These are phyloP conservation scores for Proales similis DNA, from an alignment of 1,140 invertebrate species.

Conservation along the genomic window DNA sequence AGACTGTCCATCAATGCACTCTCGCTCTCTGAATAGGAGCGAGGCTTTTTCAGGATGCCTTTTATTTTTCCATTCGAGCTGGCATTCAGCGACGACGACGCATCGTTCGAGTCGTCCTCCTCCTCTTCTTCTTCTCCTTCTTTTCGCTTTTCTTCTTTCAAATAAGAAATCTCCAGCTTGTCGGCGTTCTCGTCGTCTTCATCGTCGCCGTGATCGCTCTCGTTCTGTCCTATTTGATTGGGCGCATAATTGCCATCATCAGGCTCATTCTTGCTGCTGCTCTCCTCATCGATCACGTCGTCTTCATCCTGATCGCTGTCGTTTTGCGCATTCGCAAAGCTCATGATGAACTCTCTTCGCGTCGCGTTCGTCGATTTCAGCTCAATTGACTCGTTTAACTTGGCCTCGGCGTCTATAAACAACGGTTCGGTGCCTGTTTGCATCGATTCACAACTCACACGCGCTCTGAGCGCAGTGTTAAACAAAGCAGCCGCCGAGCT, in stretches of 20 bases:
- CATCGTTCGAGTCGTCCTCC: not conserved
- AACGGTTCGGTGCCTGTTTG: too few species aligned
- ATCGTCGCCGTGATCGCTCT: not conserved
- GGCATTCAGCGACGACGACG: constrained; percentile 3
- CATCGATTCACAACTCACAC: too few species aligned
- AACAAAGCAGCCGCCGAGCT: too few species aligned
- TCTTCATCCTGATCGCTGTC: constrained; percentile 10
- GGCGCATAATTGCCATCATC: not conserved
- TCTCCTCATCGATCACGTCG: not conserved
- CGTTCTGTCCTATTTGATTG: too few species aligned
- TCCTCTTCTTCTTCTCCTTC: not conserved
- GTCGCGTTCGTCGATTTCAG: not conserved
- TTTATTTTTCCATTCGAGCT: not conserved
- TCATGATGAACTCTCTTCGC: constrained; percentile 26
- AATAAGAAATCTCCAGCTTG: not conserved
- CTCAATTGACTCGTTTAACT: too few species aligned
- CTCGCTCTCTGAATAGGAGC: constrained; percentile 24
- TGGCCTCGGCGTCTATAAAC: too few species aligned
- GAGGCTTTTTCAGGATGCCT: constrained; percentile 23
- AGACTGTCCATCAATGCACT: constrained; percentile 4
- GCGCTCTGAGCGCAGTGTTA: too few species aligned
- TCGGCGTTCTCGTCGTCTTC: not conserved
- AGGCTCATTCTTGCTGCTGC: too few species aligned
- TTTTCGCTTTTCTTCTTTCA: not conserved
- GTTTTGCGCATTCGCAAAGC: not conserved